Evolutionary conservation across 2,113 vertebrate genomes (phyloP), one percentile per base, ranked within the genome.

Genomic region (Poeciliopsis retropinna): DNA sequence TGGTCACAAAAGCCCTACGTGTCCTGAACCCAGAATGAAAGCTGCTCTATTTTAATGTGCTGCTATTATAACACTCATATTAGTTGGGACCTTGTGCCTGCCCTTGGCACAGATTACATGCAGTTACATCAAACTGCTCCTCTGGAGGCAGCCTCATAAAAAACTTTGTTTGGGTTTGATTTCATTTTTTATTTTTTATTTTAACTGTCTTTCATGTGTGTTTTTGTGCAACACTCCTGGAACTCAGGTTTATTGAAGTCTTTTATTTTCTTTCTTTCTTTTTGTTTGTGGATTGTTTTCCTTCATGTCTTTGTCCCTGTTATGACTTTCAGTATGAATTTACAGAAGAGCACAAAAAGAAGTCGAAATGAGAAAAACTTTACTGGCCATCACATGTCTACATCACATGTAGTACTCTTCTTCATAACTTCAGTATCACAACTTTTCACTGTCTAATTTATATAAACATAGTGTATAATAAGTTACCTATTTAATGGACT

Each of bases 101-200:
- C 88, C 89, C 90, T 90, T 90, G 90, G 85, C 85, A 84, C 82
- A 83, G 79, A 81, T 92, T 91, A 87, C 91, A 83, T 82, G 60
- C 32, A 75, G 86, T 93, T 93, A 92, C 88, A 89, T 91, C 92
- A 93, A 91, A 79, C 83, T 54, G 31, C 13, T 68, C 15, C 87
- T 82, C 47, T 3, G 11, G 73, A 83, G 78, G 73, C 60, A 51
- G 70, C 71, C 54, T 14, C 82, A 78, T 3, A 22, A 41, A 60
- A 29, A 82, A 65, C 62, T 85, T 82, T 86, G 74, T 87, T 86
- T 84, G 72, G 39, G 65, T 75, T 47, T 62, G 27, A 47, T 60
- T 12, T 27, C 1, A 12, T 74, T 80, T 39, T 30, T 69, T 30
- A 15, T 1, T 39, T 64, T 73, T 28, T 29, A 22, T 64, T 37